Evolutionary conservation across 2,888 invertebrate species (phyloP).

Genomic region (Hesperia comma): DNA sequence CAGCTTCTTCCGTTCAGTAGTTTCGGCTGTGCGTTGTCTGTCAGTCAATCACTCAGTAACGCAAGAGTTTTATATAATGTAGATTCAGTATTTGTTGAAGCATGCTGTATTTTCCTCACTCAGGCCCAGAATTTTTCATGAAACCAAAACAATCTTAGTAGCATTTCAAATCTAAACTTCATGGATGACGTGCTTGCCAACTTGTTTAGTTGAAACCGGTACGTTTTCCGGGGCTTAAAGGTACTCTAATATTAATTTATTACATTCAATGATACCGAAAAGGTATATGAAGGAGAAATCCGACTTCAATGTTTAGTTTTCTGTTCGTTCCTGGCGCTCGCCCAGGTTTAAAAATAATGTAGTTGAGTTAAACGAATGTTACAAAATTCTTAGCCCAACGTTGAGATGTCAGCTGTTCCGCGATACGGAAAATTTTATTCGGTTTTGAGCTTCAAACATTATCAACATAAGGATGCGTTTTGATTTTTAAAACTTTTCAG

Average conservation of each 20-base stretch:
- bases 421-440: not conserved
- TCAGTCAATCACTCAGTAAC: too few species aligned
- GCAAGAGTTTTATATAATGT: too few species aligned
- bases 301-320: not conserved
- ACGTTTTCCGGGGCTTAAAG: not conserved
- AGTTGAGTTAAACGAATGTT: not conserved
- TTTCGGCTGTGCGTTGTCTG: too few species aligned
- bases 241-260: not conserved
- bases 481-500: too few species aligned
- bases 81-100: too few species aligned
- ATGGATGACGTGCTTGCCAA: not conserved
- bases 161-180: not conserved
- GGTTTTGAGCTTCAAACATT: too few species aligned
- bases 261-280: conserved; percentile 4
- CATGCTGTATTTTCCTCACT: not conserved
- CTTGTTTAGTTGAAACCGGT: not conserved
- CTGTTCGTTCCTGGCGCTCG: not conserved
- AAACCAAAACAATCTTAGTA: not conserved
- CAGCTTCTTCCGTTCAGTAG: too few species aligned
- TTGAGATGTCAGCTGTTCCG: conserved; percentile 1
- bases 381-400: not conserved
- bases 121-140: not conserved
- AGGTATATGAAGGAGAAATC: not conserved
- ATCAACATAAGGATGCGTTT: too few species aligned
- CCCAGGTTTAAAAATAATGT: conserved; percentile 6